Conservation (phyloP, 2,113 vertebrate species). For the Thymallus thymallus region DNA sequence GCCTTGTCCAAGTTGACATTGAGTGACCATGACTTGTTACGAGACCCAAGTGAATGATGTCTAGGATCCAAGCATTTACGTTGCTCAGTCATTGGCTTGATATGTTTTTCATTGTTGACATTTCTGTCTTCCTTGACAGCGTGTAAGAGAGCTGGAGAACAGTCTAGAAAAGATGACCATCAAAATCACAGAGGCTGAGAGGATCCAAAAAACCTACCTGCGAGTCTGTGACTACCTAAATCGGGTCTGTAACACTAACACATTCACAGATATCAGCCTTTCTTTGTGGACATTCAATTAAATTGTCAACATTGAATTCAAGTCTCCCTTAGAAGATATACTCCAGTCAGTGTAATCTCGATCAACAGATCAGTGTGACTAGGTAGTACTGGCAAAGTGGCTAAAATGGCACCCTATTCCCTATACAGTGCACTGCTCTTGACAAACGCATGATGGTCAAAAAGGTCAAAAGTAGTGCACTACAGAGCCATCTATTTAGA, state of each 20-base stretch:
- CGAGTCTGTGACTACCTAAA: background rate
- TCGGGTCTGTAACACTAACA: no score
- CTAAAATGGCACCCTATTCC: background rate
- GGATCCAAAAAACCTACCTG: conserved; percentile 7
- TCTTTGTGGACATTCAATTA: no score
- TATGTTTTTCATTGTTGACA: background rate
- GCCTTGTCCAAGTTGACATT: no score
- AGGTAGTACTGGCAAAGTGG: no score
- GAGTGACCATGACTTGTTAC: no score
- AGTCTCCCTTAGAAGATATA: background rate
- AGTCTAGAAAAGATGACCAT: conserved; percentile 5
- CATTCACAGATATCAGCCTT: background rate
- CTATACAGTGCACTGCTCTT: no score
- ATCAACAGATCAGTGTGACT: no score
- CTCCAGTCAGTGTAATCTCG: background rate
- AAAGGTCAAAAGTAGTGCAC: conserved; percentile 8
- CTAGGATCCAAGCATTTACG: background rate
- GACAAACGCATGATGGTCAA: background rate
- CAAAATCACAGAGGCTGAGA: conserved; percentile 17
- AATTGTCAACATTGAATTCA: background rate
- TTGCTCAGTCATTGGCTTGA: no score
- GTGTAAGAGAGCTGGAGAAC: conserved; percentile 17
- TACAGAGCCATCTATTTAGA: background rate
- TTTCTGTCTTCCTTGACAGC: background rate
- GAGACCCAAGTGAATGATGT: no score